A percentile compares a stretch with the other conserved stretches of the same genome.
phyloP scores from a whole-genome alignment of 2,797 vertebrate species.

The Melopsittacus undulatus region DNA sequence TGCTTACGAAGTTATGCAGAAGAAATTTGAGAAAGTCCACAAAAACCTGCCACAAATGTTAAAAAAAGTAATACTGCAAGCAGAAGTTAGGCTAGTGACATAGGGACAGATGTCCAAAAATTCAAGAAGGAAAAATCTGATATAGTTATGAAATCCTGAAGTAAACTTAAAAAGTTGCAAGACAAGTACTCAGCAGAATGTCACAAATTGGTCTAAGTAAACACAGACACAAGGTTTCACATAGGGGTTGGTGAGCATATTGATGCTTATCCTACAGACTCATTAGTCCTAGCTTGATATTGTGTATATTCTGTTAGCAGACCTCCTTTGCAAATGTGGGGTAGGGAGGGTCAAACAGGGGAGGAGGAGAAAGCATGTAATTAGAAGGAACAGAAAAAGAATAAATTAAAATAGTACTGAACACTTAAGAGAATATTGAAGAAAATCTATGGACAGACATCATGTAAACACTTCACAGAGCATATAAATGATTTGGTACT shows the following conservation, averaged over 20 bases:
- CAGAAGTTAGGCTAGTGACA: neutral
- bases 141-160: neutral
- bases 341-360: no score
- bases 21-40: neutral
- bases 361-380: neutral
- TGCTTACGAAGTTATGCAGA: neutral
- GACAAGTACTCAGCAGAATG: neutral
- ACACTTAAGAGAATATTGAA: neutral
- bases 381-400: neutral
- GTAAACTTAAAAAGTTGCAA: neutral
- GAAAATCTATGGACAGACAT: neutral
- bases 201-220: neutral
- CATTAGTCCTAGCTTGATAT: neutral
- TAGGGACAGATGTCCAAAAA: neutral
- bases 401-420: neutral
- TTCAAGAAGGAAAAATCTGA: neutral
- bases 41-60: neutral
- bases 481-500: neutral
- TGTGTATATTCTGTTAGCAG: neutral
- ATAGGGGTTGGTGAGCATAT: fast-evolving
- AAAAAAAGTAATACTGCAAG: neutral
- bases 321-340: neutral
- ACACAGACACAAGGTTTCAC: neutral
- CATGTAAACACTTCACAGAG: neutral
- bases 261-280: neutral